Conservation (phyloP, 2,888 invertebrate species). For the Amiota mariae region DNA sequence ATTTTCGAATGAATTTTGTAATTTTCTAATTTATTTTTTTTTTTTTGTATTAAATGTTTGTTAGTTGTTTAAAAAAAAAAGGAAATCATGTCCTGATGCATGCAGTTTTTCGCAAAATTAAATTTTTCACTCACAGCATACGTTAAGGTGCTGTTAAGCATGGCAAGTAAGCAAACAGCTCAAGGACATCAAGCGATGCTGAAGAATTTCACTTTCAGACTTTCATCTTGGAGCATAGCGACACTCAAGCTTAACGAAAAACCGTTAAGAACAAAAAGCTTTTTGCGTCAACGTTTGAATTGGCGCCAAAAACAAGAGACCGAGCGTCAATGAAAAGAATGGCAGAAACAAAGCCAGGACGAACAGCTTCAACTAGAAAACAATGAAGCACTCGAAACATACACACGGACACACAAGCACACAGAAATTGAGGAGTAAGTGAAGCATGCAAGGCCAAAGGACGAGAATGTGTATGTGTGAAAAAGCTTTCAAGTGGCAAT, state of each 20-base stretch:
- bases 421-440: conserved; percentile 38
- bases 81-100: no score
- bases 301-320: conserved; percentile 51
- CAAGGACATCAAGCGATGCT: neutral
- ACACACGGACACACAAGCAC: conserved; percentile 32
- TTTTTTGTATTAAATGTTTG: conserved; percentile 10
- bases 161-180: neutral
- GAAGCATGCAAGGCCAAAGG: conserved; percentile 17
- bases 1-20: no score
- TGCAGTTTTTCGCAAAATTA: neutral
- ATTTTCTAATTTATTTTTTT: neutral
- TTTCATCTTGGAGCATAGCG: neutral
- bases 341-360: conserved; percentile 31
- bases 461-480: conserved; percentile 40
- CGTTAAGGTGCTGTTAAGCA: neutral
- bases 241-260: conserved; percentile 54
- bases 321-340: conserved; percentile 8
- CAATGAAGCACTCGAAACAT: conserved; percentile 61
- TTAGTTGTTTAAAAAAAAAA: no score
- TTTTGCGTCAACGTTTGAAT: conserved; percentile 62
- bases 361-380: conserved; percentile 44
- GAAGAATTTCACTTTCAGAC: no score
- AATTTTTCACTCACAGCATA: neutral
- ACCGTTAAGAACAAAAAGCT: conserved; percentile 60
- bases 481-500: conserved; percentile 65